Evolutionary conservation across 2,888 invertebrate genomes (phyloP), one percentile per base, ranked within the genome.

Genomic region (Phymatocera aterrima): DNA sequence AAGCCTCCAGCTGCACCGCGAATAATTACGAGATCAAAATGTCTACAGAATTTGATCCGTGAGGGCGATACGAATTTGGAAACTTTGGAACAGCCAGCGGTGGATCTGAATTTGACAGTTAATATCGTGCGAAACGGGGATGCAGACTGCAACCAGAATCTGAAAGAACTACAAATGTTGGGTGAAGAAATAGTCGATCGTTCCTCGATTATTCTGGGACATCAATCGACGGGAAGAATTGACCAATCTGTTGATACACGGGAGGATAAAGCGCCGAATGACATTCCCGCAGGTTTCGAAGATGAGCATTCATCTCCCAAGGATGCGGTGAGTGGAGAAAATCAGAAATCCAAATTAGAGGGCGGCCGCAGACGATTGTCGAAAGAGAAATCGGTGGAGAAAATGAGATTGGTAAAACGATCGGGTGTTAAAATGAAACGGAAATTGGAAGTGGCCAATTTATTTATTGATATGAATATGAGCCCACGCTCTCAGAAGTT

Each of bases 401-500:
- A 72, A 6, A 75, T 43, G 4, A 60, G 40, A 57, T 31, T 54
- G 34, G 34, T 51, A 18, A 72, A 72, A 72, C 31, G 72, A 28
- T 31, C 54, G 12, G 40, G 37, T 21, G 54, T 51, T 37, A 4
- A 34, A 3, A 21, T 34, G 3, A 88, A 86, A 57, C 85, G 86
- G 18, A 82, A 86, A 12, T 80, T 87, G 48, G 89, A 89, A 79
- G 84, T 89, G 8, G 85, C 88, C 1, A 89, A 89, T 81, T 81
- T 89, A 51, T 84, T 81, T 0, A 89, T 89, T 68, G 87, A 89
- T 54, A 88, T 88, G 0, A 89, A 88, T 79, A 84, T 89, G 12
- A 84, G 86, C 24, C 84, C 87, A 0, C 82, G 84, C 15, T 81
- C 84, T n/a, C 84, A 87, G 3, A 85, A 51, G 4, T 51, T 51